Evolutionary conservation across 2,113 vertebrate species (phyloP), one percentile per base, ranked within the genome.

Genomic region (Psilopogon haemacephalus): DNA sequence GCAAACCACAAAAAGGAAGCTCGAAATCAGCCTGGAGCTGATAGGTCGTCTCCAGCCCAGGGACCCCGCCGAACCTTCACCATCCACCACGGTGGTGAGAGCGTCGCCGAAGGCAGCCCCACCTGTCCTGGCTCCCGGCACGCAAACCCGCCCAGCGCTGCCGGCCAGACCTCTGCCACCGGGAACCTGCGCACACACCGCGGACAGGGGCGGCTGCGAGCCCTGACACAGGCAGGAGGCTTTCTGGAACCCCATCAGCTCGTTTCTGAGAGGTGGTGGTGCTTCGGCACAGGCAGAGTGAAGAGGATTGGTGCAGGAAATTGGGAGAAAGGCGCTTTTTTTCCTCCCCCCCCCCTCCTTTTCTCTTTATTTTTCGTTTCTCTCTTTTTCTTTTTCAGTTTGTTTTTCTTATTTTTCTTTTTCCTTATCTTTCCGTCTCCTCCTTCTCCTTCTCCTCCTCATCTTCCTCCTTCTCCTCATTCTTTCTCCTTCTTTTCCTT

Each of bases 1-100:
- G 2, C 0, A n/a, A 83, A 91, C 95, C 94, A 0, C 96, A 95
- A 94, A 86, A 80, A 91, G 94, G 95, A 96, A 96, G 93, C 40
- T 89, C 23, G 82, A 74, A 24, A 5, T 67, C 37, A 56, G 72
- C 75, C 68, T 1, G 6, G 73, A 55, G 89, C 91, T 58, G 86
- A 72, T 56, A 91, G 91, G 84, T 81, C 1, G 9, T 19, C 9
- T 83, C 2, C 12, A 11, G 74, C 68, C 1, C 4, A 26, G 78
- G 77, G 73, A 90, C 56, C 72, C 58, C n/a, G 28, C 58, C 1
- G 15, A 63, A 15, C 75, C 93, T 8, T 67, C 56, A 60, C 12
- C 77, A 19, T 73, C 56, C 52, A 1, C 55, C 33, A 16, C 8
- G 1, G 63, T 0, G 7, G 64, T 14, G 73, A 48, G 80, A 33